Evolutionary conservation across 2,797 vertebrate genomes (phyloP).

Genomic region (Scolopax bukidnonensis): DNA sequence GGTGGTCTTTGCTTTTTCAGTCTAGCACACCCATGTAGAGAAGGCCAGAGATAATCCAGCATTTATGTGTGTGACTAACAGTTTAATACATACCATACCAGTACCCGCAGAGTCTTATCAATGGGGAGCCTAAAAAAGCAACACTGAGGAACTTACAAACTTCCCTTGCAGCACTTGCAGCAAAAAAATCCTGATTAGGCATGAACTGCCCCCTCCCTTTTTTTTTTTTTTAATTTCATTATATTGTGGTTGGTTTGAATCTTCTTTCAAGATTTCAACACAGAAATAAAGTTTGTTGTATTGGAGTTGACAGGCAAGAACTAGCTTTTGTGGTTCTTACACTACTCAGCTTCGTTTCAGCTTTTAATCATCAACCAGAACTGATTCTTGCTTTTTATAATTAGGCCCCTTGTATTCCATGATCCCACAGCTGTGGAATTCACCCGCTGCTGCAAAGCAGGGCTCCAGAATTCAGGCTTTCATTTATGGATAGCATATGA

Average conservation of each 20-base stretch:
- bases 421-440: constrained; percentile 37
- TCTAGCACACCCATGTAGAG: not conserved
- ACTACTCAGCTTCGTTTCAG: not conserved
- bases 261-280: constrained; percentile 2
- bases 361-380: constrained; percentile 43
- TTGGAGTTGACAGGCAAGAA: constrained; percentile 28
- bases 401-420: constrained; percentile 20
- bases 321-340: constrained; percentile 45
- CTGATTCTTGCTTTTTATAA: constrained; percentile 29
- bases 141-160: not conserved
- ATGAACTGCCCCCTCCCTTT: not conserved
- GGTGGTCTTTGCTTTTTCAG: not conserved
- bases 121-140: not conserved
- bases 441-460: not conserved
- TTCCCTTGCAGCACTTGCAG: constrained; percentile 5
- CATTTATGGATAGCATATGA: not conserved
- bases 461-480: not conserved
- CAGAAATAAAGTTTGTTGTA: not conserved
- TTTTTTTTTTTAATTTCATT: not conserved
- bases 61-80: not conserved
- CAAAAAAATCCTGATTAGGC: constrained; percentile 21
- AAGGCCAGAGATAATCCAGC: not conserved
- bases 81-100: not conserved
- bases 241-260: constrained; percentile 5
- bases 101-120: not conserved